Base-by-base conservation (phyloP, 2,113 vertebrate species). In the Azemiops feae region DNA sequence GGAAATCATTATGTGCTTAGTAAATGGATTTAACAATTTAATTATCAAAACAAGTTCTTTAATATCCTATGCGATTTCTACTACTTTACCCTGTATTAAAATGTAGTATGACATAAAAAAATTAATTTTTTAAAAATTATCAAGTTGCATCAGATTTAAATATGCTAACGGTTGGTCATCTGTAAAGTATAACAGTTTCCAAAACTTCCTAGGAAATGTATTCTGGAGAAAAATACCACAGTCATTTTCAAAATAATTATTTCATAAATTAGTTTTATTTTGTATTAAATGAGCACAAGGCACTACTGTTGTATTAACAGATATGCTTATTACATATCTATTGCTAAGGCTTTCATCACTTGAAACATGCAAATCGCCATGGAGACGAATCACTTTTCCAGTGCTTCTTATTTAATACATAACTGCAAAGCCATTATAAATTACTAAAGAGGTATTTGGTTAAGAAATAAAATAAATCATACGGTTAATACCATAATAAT, bases 301-400 rank as follows among this genome's bases (percentile, higher is more conserved):
- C 97, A 97, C 98, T 96, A 97, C 96, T 97, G 98, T 98, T 98
- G 98, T 98, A 98, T 98, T 99, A 99, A 99, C 98, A 98, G 99
- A 99, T 99, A 99, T 99, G 99, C 99, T 99, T 99, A 98, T 98
- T 98, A 98, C 98, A 99, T 99, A 99, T 98, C 99, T 98, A 99
- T 99, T 99, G 99, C 98, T 99, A 99, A 98, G 98, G 98, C 98
- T 98, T 99, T 98, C 97, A 98, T 99, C 98, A 98, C 97, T 98
- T 98, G 98, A 98, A 99, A 98, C 99, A 99, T 99, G 99, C 98
- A 98, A 98, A 98, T 98, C 98, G 98, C 98, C 98, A 98, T 98
- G 98, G 97, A 98, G 98, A 99, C 97, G 95, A 98, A 98, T 98
- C 98, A 97, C 97, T 98, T 98, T 99, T 99, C 99, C 99, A 99